Percentiles rank a stretch among this genome's conserved stretches.
Conservation (phyloP, 2,888 invertebrate species). For the Lycia hirtaria region DNA sequence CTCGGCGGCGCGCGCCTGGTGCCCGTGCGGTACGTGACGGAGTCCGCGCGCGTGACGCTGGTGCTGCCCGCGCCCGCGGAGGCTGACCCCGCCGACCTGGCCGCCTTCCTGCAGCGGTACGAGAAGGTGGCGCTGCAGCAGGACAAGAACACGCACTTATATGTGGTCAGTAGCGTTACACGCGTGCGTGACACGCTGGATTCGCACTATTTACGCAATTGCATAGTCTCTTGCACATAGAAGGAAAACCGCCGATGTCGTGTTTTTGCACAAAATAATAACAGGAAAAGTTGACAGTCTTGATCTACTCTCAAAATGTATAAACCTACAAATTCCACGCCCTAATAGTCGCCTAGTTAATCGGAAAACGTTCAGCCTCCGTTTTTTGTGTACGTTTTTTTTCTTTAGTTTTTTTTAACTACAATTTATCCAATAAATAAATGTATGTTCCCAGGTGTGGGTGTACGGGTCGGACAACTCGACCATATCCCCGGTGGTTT, state of each 20-base stretch:
- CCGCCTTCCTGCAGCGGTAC: slow-evolving; percentile 90
- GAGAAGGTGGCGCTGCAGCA: slow-evolving; percentile 87
- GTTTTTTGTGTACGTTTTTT: too few relatives aligned
- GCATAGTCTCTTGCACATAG: too few relatives aligned
- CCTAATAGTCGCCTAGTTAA: too few relatives aligned
- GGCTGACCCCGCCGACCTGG: slow-evolving; percentile 73
- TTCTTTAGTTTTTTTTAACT: too few relatives aligned
- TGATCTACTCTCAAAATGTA: too few relatives aligned
- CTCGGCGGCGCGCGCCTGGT: slow-evolving; percentile 95
- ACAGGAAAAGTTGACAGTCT: too few relatives aligned
- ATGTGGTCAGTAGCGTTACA: slow-evolving; percentile 83
- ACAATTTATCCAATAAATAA: too few relatives aligned
- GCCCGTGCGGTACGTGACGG: slow-evolving; percentile 97
- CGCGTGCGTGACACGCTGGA: not conserved
- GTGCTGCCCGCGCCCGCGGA: slow-evolving; percentile 88
- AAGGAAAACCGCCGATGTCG: too few relatives aligned
- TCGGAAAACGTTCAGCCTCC: too few relatives aligned
- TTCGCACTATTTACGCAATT: too few relatives aligned
- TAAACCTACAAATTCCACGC: too few relatives aligned
- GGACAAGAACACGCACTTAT: slow-evolving; percentile 91
- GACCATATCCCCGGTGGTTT: slow-evolving; percentile 20
- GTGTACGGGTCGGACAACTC: slow-evolving; percentile 4
- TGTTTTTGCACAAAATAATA: too few relatives aligned
- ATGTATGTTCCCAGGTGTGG: slow-evolving; percentile 8
- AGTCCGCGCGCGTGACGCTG: slow-evolving; percentile 93